Conservation (phyloP, 2,888 invertebrate species). For the Microctonus hyperodae region DNA sequence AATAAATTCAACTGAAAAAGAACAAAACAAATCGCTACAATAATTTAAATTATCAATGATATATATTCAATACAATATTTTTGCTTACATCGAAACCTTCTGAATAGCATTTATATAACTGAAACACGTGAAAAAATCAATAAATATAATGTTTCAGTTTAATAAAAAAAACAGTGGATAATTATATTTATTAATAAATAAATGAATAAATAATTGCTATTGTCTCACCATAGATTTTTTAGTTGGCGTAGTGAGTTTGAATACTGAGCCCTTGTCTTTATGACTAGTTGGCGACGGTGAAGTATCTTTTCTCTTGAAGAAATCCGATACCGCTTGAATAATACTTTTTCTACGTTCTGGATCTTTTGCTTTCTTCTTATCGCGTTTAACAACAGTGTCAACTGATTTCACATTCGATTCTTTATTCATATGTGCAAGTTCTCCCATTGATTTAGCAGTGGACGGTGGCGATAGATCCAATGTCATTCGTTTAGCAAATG, state of each 20-base stretch:
- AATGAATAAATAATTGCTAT: constrained; percentile 1
- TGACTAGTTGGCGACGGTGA: constrained; percentile 58
- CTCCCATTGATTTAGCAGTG: constrained; percentile 58
- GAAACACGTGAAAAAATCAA: constrained; percentile 46
- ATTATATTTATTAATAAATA: constrained; percentile 13
- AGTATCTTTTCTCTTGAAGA: constrained; percentile 77
- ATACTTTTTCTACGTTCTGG: constrained; percentile 81
- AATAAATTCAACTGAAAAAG: constrained; percentile 17
- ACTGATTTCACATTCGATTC: constrained; percentile 11
- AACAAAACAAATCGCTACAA: constrained; percentile 33
- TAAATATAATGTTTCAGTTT: constrained; percentile 27
- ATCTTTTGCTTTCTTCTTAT: constrained; percentile 69
- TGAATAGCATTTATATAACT: constrained; percentile 62
- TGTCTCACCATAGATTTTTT: constrained; percentile 70
- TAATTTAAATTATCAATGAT: constrained; percentile 14
- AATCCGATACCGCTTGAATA: constrained; percentile 83
- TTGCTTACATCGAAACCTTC: constrained; percentile 64
- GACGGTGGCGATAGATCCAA: constrained; percentile 43
- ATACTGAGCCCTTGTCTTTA: constrained; percentile 67
- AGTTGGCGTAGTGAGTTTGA: constrained; percentile 69
- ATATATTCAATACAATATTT: constrained; percentile 10
- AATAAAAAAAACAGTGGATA: constrained; percentile 23
- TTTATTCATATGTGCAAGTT: constrained; percentile 41
- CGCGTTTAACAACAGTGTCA: constrained; percentile 54
- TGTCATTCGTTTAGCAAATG: constrained; percentile 47